Evolutionary conservation across 2,797 vertebrate genomes (phyloP), one percentile per base, ranked within the genome.

Genomic region (Cottoperca gobio): DNA sequence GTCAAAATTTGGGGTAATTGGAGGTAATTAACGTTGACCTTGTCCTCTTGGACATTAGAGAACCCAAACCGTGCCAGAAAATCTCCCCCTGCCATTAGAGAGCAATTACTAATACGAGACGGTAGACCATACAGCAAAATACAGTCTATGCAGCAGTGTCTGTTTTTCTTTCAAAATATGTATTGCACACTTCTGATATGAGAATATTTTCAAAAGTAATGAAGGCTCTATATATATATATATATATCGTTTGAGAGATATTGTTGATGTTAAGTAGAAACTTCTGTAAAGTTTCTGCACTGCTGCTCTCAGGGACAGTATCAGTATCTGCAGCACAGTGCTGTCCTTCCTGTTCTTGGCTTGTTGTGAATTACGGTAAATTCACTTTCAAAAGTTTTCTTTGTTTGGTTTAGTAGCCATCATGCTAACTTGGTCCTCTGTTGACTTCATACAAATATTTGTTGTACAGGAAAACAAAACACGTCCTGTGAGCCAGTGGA

Each of bases 11-110:
- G 66, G 82, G 61, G 70, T 86, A 92, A 88, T 89, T 86, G 82
- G 75, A 74, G 13, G 72, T 84, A 82, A 92, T 91, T 85, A 89
- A 86, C 85, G 77, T 73, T 85, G 88, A 88, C 84, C 81, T 87
- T 85, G 82, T 75, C 81, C 81, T 78, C 57, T 67, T 86, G 73
- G 78, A 86, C 73, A 83, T 79, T 73, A 82, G 76, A 78, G 79
- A 82, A 68, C 28, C 16, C 19, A 76, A 70, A n/a, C 50, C 62
- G 65, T 55, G 86, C 85, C 90, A 91, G 79, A 64, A 82, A 69
- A 60, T 69, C 2, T 45, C 52, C 70, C 45, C 21, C 53, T 60
- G 53, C 78, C 82, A 86, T 84, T 69, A 81, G 23, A 73, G 64
- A 81, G 85, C 64, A 82, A 83, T 88, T 79, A 84, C 70, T 57